phyloP scores from a whole-genome alignment of 1,140 invertebrate species.

The Halictus rubicundus region DNA sequence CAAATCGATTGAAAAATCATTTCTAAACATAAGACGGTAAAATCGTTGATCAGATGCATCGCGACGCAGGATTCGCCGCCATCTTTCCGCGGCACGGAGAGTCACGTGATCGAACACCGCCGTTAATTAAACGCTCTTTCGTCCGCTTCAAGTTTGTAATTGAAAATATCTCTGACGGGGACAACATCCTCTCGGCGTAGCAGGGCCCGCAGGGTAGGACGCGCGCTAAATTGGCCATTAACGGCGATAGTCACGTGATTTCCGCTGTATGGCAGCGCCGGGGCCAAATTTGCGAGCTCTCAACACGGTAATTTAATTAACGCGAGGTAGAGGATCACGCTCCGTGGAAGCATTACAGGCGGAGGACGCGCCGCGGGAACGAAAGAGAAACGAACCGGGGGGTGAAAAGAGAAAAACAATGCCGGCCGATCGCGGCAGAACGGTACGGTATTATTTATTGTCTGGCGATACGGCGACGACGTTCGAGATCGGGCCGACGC shows the following conservation, averaged over 20 bases:
- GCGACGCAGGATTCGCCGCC: no score
- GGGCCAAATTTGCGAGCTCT: constrained; percentile 16
- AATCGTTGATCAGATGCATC: no score
- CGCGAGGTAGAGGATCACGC: not conserved
- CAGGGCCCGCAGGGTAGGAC: not conserved
- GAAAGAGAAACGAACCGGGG: no score
- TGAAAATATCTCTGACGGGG: not conserved
- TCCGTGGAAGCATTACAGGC: not conserved
- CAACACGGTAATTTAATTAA: constrained; percentile 40
- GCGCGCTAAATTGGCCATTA: constrained; percentile 21
- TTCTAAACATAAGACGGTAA: no score
- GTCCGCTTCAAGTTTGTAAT: not conserved
- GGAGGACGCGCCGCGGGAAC: no score
- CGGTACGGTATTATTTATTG: constrained; percentile 38
- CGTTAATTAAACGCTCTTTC: constrained; percentile 2
- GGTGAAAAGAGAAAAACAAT: not conserved
- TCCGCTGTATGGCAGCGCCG: not conserved
- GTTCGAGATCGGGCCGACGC: not conserved
- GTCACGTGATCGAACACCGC: no score
- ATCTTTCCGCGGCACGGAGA: no score
- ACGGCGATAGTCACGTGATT: not conserved
- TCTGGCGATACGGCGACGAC: constrained; percentile 10
- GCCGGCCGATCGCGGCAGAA: not conserved
- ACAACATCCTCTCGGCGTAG: not conserved
- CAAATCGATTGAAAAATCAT: no score